These are phyloP conservation scores for Toxotes jaculatrix DNA, from an alignment of 2,113 vertebrate genomes.

Conservation along the genomic window DNA sequence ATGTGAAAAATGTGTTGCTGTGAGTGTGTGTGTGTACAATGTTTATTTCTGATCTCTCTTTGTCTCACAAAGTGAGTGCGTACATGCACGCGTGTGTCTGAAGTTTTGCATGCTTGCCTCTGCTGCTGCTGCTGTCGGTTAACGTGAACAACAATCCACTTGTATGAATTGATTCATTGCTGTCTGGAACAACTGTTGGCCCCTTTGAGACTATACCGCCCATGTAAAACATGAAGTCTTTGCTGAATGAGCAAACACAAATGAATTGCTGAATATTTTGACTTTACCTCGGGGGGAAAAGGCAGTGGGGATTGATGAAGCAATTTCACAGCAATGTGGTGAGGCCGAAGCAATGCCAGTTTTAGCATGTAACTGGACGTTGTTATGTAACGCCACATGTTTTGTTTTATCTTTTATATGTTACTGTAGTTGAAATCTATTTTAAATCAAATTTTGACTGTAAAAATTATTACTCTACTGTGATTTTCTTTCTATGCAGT, in stretches of 20 bases:
- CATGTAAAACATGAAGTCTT: conserved; percentile 68
- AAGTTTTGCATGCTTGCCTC: conserved; percentile 27
- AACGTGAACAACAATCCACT: conserved; percentile 51
- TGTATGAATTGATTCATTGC: conserved; percentile 64
- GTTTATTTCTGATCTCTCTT: conserved; percentile 39
- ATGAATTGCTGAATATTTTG: conserved; percentile 71
- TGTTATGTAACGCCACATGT: not conserved
- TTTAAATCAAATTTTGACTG: not conserved
- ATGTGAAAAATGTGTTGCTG: conserved; percentile 27
- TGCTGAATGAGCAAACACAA: conserved; percentile 63
- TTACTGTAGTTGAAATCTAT: not conserved
- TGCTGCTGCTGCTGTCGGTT: conserved; percentile 19
- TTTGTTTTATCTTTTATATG: not conserved
- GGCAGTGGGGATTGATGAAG: conserved; percentile 62
- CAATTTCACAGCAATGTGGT: conserved; percentile 53
- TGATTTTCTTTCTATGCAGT: conserved; percentile 20
- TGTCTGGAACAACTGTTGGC: conserved; percentile 48
- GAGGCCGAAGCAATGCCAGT: conserved; percentile 21
- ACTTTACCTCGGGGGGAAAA: conserved; percentile 46
- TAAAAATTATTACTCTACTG: conserved; percentile 4
- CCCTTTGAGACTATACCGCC: conserved; percentile 60
- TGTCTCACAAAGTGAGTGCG: conserved; percentile 10
- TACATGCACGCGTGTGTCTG: conserved; percentile 1
- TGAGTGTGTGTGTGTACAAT: conserved; percentile 23
- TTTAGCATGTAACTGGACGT: conserved; percentile 13